phyloP scores from a whole-genome alignment of 2,113 vertebrate species.

The Gymnocephalus cernua region DNA sequence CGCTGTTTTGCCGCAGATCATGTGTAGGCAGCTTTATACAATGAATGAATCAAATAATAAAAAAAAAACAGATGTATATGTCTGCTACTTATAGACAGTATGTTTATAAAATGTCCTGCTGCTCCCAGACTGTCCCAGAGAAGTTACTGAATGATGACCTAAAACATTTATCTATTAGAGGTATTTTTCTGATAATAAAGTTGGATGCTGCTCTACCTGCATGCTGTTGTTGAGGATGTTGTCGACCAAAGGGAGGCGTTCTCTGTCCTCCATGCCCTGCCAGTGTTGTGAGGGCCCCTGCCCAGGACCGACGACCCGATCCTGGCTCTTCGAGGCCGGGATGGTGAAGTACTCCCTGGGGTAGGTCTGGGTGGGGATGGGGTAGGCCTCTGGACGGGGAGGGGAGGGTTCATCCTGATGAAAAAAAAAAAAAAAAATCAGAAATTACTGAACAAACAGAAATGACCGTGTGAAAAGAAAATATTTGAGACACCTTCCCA shows the following conservation, averaged over 20 bases:
- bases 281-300: conserved; percentile 86
- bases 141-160: not conserved
- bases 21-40: too few species aligned
- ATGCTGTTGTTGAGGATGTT: conserved; percentile 87
- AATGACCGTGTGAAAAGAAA: not conserved
- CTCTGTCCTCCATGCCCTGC: conserved; percentile 91
- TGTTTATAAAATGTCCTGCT: not conserved
- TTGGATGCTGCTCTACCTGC: conserved; percentile 85
- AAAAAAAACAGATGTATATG: not conserved
- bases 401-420: conserved; percentile 90
- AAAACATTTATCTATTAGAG: not conserved
- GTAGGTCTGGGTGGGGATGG: conserved; percentile 98
- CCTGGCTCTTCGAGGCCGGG: conserved; percentile 94
- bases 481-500: not conserved
- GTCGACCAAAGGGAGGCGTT: conserved; percentile 85
- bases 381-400: conserved; percentile 93
- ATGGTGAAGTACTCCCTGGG: conserved; percentile 98
- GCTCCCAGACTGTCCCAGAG: too few species aligned
- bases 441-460: too few species aligned
- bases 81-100: not conserved
- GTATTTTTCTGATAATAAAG: not conserved
- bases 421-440: not conserved
- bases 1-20: too few species aligned
- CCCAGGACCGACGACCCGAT: conserved; percentile 87
- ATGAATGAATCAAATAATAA: not conserved